Evolutionary conservation across 2,113 vertebrate genomes (phyloP).

Genomic region (Myrmophylax atrothorax): DNA sequence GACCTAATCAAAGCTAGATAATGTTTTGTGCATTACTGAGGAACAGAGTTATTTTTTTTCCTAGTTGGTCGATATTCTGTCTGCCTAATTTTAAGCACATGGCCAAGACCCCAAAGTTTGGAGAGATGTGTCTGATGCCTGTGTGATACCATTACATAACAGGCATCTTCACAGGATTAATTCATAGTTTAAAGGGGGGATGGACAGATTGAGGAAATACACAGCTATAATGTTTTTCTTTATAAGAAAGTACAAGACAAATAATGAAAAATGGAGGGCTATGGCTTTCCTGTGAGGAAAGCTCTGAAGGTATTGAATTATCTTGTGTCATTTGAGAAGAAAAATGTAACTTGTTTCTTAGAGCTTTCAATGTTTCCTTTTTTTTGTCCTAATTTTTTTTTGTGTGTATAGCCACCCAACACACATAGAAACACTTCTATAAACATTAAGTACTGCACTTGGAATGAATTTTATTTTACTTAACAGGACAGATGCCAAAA

Average conservation of each 20-base stretch:
- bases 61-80: background rate
- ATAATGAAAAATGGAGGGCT: background rate
- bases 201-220: background rate
- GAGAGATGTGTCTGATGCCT: background rate
- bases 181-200: background rate
- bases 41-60: background rate
- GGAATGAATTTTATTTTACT: background rate
- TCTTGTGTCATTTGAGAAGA: background rate
- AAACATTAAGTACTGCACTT: background rate
- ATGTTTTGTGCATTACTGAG: background rate
- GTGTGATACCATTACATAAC: background rate
- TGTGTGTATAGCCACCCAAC: background rate
- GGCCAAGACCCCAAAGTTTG: background rate
- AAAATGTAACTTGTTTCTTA: background rate
- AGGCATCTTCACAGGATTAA: background rate
- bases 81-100: background rate
- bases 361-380: background rate
- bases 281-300: background rate
- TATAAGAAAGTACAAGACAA: background rate
- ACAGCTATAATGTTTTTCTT: background rate
- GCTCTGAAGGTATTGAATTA: background rate
- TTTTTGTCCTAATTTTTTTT: background rate
- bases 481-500: background rate
- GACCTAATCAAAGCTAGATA: background rate
- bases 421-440: background rate